Conservation (phyloP, 2,888 invertebrate genomes). For the Himalopsyche kuldschensis region DNA sequence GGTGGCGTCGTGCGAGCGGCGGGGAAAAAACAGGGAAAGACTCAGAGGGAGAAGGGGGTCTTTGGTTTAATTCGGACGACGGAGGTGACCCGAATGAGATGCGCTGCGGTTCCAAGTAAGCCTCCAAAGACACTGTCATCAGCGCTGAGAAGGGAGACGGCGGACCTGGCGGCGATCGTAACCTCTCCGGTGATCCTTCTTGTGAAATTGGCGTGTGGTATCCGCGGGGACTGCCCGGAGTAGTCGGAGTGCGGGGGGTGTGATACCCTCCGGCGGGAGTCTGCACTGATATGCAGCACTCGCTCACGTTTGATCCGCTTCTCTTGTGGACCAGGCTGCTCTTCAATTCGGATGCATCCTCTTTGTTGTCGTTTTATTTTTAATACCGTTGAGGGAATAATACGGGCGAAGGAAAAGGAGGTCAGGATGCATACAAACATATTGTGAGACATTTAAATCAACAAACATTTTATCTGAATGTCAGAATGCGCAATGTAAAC, state of each 20-base stretch:
- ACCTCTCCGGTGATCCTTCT: constrained; percentile 51
- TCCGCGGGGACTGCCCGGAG: constrained; percentile 58
- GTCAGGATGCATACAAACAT: background rate
- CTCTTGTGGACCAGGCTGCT: constrained; percentile 34
- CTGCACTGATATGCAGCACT: constrained; percentile 59
- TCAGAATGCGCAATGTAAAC: background rate
- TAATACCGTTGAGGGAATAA: background rate
- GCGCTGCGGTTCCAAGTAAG: constrained; percentile 80
- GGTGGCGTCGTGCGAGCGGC: constrained; percentile 75
- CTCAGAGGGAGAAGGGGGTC: constrained; percentile 74
- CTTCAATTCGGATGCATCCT: constrained; percentile 35
- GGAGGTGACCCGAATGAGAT: constrained; percentile 81
- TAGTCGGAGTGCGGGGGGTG: constrained; percentile 58
- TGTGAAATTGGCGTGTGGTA: constrained; percentile 49
- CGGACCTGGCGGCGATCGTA: constrained; percentile 51
- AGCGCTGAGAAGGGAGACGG: constrained; percentile 84
- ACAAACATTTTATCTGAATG: background rate
- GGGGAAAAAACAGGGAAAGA: constrained; percentile 86
- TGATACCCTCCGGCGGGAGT: constrained; percentile 61
- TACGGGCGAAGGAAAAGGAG: background rate
- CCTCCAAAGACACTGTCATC: constrained; percentile 82
- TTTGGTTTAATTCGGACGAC: constrained; percentile 69
- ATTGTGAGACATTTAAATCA: background rate
- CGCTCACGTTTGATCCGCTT: constrained; percentile 41
- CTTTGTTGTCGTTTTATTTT: constrained; percentile 12